Conservation (phyloP, 1,140 invertebrate species). For the Thalassaphorura encarpata region DNA sequence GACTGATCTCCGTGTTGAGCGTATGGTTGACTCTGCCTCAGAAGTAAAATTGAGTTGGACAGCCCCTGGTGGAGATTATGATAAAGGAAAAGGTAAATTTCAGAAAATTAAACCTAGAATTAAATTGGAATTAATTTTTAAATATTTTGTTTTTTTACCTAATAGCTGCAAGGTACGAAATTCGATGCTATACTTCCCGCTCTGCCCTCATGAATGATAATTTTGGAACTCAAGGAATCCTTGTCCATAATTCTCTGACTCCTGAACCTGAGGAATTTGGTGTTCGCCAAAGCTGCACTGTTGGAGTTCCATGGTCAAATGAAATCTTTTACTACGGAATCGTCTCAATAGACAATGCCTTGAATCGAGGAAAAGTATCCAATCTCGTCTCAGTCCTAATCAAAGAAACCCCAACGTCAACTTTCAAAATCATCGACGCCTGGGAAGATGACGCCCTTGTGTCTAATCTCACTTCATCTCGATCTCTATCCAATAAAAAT, state of each 20-base stretch:
- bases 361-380: conserved; percentile 34
- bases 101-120: neutral
- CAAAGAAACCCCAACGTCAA: conserved; percentile 32
- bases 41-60: conserved; percentile 36
- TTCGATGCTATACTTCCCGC: conserved; percentile 35
- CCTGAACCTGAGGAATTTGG: conserved; percentile 33
- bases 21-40: conserved; percentile 31
- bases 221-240: conserved; percentile 34
- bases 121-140: neutral
- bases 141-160: conserved; percentile 8
- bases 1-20: conserved; percentile 32
- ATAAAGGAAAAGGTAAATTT: conserved; percentile 34
- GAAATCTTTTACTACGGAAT: conserved; percentile 37
- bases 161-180: conserved; percentile 34
- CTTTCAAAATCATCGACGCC: conserved; percentile 29
- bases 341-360: conserved; percentile 33
- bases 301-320: conserved; percentile 36
- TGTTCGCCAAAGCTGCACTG: conserved; percentile 32
- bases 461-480: conserved; percentile 29
- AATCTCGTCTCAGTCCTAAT: conserved; percentile 35
- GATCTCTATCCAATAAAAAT: conserved; percentile 22
- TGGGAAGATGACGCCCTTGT: conserved; percentile 26
- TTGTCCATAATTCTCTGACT: conserved; percentile 34
- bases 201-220: conserved; percentile 33
- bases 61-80: conserved; percentile 36